Base-by-base conservation (phyloP, 2,888 invertebrate species). In the Onchidella celtica region DNA sequence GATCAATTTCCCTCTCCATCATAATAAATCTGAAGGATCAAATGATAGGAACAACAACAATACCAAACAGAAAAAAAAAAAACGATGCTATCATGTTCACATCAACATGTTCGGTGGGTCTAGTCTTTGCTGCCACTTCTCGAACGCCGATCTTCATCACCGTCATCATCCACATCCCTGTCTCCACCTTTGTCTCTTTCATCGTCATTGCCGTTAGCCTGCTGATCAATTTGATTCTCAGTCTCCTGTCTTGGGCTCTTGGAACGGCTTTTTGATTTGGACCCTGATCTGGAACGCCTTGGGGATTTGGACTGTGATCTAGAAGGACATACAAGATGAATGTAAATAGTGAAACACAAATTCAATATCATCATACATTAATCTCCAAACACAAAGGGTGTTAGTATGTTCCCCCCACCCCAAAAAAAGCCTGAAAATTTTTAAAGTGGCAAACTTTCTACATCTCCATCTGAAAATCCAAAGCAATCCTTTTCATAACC, bases 41-140 rank as follows among this genome's bases (percentile, higher is more conserved):
- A 59, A 59, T 59, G n/a, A n/a, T 21, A 59, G 17, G 17, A 17
- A 47, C 47, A 47, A 47, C 6, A 47, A 47, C 47, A 47, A 47
- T n/a, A 4, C 27, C 61, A 61, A 61, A 47, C 9, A 47, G n/a
- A 61, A 4, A 61, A 61, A 9, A 61, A n/a, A 9, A 32, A 11
- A 32, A 29, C 14, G 40, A 29, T 63, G 17, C 1, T 27, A 74
- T 38, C 2, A 73, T n/a, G n/a, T n/a, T n/a, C n/a, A n/a, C n/a
- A n/a, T n/a, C n/a, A n/a, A n/a, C n/a, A n/a, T n/a, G n/a, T n/a
- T n/a, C n/a, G n/a, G n/a, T n/a, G n/a, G n/a, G n/a, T 27, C 63
- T 24, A 78, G 34, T 78, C 78, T 68, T 70, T 78, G 70, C 78
- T 78, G 70, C 70, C 70, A 78, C 78, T 78, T 57, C 78, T 69